Conservation (phyloP, 2,113 vertebrate species). For the Pelusios castaneus region DNA sequence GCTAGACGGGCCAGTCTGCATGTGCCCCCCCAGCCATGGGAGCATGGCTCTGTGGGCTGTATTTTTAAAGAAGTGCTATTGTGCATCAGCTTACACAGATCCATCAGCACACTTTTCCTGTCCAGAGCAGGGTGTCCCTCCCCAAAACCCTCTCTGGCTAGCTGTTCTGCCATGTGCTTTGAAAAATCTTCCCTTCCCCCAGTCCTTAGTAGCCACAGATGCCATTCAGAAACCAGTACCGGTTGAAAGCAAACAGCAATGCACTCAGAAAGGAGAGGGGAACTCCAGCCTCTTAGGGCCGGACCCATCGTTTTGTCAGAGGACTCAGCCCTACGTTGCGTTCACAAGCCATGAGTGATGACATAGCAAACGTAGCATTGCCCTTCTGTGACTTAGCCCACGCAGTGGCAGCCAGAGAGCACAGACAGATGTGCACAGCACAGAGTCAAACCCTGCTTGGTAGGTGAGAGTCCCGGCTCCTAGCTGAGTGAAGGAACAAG, state of each 20-base stretch:
- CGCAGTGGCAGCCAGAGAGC: background rate
- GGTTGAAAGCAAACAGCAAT: background rate
- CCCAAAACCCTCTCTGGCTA: background rate
- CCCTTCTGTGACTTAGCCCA: background rate
- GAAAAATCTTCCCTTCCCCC: background rate
- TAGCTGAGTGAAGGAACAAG: background rate
- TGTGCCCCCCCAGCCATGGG: background rate
- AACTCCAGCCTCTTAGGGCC: background rate
- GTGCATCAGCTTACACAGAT: background rate
- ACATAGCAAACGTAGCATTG: background rate
- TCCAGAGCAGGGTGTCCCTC: background rate
- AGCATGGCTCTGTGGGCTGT: accelerated
- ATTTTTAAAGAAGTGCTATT: background rate
- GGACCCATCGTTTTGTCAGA: background rate
- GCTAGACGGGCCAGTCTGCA: background rate
- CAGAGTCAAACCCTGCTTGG: background rate
- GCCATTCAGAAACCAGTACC: background rate
- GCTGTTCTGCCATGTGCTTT: background rate
- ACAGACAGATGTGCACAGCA: background rate
- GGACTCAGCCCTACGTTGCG: background rate
- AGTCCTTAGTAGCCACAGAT: background rate
- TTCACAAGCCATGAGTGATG: background rate
- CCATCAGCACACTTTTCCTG: background rate
- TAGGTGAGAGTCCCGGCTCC: background rate
- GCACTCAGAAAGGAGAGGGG: background rate